phyloP scores from a whole-genome alignment of 2,113 vertebrate genomes.

The Chrysochloris asiatica region DNA sequence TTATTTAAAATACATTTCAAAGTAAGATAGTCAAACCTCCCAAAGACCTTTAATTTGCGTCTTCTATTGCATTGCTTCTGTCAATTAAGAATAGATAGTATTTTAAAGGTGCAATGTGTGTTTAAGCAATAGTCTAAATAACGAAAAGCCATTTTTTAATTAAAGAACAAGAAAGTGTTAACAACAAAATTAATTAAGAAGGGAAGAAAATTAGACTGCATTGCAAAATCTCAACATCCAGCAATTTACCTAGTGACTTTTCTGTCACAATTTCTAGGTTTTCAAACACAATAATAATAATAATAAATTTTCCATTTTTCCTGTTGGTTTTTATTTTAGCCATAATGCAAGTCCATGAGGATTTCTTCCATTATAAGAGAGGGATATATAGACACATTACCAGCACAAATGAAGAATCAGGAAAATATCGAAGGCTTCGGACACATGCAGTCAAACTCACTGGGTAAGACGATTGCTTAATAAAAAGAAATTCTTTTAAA shows the following conservation, averaged over 20 bases:
- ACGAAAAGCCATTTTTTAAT: not conserved
- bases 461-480: conserved; percentile 81
- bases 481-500: conserved; percentile 5
- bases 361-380: conserved; percentile 87
- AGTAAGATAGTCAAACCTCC: not conserved
- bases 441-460: conserved; percentile 87
- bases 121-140: conserved; percentile 22
- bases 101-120: not conserved
- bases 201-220: not conserved
- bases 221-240: not conserved
- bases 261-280: not conserved
- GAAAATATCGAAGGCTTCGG: conserved; percentile 71
- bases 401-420: conserved; percentile 55
- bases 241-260: not conserved
- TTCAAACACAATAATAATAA: not conserved
- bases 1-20: conserved; percentile 6
- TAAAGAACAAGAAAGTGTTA: not conserved
- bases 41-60: not conserved
- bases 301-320: not conserved
- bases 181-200: not conserved
- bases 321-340: conserved; percentile 79
- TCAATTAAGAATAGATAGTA: not conserved
- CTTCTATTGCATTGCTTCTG: not conserved
- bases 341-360: conserved; percentile 86
- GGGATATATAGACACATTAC: conserved; percentile 83